Conservation (phyloP, 2,113 vertebrate genomes). For the Platysternon megacephalum region DNA sequence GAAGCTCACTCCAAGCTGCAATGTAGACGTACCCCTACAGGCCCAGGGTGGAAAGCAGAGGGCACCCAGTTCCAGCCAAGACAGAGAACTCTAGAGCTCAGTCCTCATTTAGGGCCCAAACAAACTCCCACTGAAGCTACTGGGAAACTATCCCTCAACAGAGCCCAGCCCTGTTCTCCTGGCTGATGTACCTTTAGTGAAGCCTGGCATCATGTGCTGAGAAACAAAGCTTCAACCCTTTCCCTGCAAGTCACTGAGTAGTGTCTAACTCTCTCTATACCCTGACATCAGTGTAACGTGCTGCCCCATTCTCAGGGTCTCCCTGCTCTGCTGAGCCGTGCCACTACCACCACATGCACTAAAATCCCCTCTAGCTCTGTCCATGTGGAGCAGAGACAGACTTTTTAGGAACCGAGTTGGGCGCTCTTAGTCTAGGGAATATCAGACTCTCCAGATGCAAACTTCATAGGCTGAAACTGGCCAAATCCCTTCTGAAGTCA, state of each 20-base stretch:
- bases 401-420: background rate
- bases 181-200: background rate
- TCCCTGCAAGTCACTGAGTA: background rate
- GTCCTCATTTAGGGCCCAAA: background rate
- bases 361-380: background rate
- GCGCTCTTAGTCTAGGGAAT: background rate
- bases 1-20: background rate
- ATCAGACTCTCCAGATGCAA: background rate
- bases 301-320: background rate
- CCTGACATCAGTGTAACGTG: background rate
- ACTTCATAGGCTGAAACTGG: background rate
- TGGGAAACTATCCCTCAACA: background rate
- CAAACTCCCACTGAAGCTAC: background rate
- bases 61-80: background rate
- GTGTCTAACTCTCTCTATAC: background rate
- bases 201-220: background rate
- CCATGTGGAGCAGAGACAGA: background rate
- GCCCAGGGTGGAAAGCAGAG: background rate
- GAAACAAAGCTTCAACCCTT: background rate
- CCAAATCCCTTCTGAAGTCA: background rate
- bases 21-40: background rate
- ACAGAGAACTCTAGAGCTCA: background rate
- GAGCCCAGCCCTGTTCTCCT: background rate
- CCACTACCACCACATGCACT: background rate
- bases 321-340: background rate